phyloP scores from a whole-genome alignment of 2,113 vertebrate genomes.

The Xiphophorus couchianus region DNA sequence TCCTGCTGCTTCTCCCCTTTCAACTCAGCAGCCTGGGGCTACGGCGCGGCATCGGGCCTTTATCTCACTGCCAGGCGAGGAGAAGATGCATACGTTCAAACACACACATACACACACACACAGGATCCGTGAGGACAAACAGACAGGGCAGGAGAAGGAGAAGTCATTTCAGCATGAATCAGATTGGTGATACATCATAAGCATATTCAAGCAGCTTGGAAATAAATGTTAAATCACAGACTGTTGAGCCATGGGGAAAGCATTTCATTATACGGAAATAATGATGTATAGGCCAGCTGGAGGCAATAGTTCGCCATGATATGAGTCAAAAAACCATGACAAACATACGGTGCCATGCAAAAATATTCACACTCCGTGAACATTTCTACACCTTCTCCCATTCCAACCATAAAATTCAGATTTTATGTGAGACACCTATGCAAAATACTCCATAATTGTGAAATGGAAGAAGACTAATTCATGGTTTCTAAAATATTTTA shows the following conservation, averaged over 20 bases:
- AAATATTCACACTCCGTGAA: not conserved
- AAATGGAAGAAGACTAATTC: not conserved
- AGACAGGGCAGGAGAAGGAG: constrained; percentile 38
- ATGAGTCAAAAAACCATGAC: constrained; percentile 20
- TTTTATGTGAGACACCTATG: not conserved
- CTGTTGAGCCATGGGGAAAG: constrained; percentile 33
- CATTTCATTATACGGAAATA: constrained; percentile 55
- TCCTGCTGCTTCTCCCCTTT: constrained; percentile 85
- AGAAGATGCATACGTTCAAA: constrained; percentile 20
- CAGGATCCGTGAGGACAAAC: constrained; percentile 53
- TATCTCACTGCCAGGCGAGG: constrained; percentile 69
- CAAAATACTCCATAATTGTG: not conserved
- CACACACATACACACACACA: constrained; percentile 34
- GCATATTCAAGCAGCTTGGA: constrained; percentile 57
- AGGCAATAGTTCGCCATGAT: constrained; percentile 25
- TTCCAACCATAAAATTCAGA: not conserved
- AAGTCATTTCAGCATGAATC: constrained; percentile 66
- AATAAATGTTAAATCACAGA: constrained; percentile 62
- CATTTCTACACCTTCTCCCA: not conserved
- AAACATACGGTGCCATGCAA: constrained; percentile 24
- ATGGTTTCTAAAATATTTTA: not conserved
- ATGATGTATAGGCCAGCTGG: constrained; percentile 42
- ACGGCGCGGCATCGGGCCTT: constrained; percentile 69
- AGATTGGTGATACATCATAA: constrained; percentile 67
- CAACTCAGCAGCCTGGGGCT: constrained; percentile 76